Percentiles rank a stretch among this genome's conserved stretches.
Evolutionary conservation across 2,888 invertebrate species (phyloP).

Genomic region (Pedicia rivosa): DNA sequence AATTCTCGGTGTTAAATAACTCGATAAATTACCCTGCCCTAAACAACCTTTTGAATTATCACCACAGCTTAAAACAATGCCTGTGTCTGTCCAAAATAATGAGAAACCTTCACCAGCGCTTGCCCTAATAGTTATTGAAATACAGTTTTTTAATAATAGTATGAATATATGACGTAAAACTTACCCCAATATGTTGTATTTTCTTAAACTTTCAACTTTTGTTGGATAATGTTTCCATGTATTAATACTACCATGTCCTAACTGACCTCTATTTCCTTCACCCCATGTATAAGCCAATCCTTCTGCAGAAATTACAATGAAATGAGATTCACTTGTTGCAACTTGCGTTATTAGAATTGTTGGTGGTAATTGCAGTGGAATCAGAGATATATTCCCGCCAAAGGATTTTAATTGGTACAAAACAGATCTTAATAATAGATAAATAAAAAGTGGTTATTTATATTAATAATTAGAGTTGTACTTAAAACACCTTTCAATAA

Average conservation of each 20-base stretch:
- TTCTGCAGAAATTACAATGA: slow-evolving; percentile 41
- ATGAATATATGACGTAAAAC: slow-evolving; percentile 3
- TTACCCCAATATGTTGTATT: slow-evolving; percentile 40
- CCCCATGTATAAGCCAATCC: slow-evolving; percentile 53
- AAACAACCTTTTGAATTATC: slow-evolving; percentile 42
- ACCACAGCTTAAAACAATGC: slow-evolving; percentile 52
- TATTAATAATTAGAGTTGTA: too few species aligned
- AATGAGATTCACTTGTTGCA: slow-evolving; percentile 39
- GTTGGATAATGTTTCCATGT: slow-evolving; percentile 38
- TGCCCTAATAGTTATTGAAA: slow-evolving; percentile 25
- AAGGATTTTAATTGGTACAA: slow-evolving; percentile 38
- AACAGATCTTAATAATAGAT: slow-evolving; percentile 27
- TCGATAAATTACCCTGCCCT: slow-evolving; percentile 44
- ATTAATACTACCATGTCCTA: slow-evolving; percentile 38
- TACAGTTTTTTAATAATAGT: slow-evolving; percentile 2
- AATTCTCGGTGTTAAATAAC: slow-evolving; percentile 38
- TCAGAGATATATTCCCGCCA: slow-evolving; percentile 33
- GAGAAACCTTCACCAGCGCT: slow-evolving; percentile 49
- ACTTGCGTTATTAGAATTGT: slow-evolving; percentile 35
- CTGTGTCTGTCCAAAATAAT: slow-evolving; percentile 47
- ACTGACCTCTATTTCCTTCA: slow-evolving; percentile 45
- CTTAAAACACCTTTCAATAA: not conserved
- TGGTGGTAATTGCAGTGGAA: slow-evolving; percentile 39
- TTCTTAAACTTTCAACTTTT: slow-evolving; percentile 40
- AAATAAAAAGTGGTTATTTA: not conserved